Conservation (phyloP, 2,113 vertebrate genomes). For the Plecotus auritus region DNA sequence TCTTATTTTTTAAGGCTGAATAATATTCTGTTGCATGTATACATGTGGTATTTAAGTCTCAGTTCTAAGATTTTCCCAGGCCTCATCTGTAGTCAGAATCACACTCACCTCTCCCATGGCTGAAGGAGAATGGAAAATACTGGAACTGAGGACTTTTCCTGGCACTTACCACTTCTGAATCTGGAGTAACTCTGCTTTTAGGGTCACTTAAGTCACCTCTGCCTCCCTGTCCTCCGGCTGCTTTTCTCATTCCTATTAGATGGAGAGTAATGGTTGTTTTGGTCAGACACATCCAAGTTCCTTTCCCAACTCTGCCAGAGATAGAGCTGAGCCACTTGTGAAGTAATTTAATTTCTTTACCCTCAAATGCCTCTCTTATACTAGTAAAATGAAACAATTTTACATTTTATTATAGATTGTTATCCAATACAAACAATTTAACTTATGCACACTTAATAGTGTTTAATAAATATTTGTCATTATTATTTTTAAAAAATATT, state of each 20-base stretch:
- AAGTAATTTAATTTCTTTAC: neutral
- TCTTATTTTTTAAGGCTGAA: neutral
- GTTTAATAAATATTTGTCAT: neutral
- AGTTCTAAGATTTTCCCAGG: neutral
- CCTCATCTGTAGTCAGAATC: neutral
- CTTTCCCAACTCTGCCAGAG: neutral
- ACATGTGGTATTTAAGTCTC: neutral
- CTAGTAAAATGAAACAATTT: neutral
- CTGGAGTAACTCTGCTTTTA: neutral
- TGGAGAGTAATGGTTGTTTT: neutral
- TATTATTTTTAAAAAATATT: neutral
- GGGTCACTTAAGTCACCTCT: neutral
- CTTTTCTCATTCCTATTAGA: neutral
- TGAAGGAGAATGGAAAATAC: neutral
- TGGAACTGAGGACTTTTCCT: neutral
- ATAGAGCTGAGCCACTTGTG: neutral
- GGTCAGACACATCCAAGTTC: neutral
- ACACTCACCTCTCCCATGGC: neutral
- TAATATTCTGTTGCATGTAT: neutral
- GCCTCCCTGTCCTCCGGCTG: neutral
- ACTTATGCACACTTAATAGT: neutral
- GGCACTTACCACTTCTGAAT: neutral
- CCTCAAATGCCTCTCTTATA: neutral
- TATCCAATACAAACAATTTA: neutral
- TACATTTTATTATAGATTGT: neutral